Base-by-base conservation (phyloP, 2,797 vertebrate species). In the Melanitta fusca region DNA sequence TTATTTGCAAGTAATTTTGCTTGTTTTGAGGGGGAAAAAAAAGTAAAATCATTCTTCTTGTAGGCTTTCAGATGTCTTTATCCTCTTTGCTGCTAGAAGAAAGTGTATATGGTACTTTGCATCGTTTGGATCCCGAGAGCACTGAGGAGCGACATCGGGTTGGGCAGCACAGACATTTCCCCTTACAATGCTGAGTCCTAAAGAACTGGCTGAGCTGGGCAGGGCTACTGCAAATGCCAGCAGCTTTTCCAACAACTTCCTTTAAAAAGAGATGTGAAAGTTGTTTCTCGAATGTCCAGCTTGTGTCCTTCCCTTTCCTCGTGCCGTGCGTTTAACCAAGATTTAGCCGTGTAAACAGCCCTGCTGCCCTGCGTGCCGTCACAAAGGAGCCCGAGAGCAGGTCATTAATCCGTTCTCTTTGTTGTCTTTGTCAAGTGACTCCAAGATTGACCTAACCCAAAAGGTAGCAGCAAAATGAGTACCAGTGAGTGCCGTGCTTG, bases 181-280 rank as follows among this genome's bases (percentile, higher is more conserved):
- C 66, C 18, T 87, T 93, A 94, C 89, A 72, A 79, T 54, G 36
- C 66, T 13, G 75, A 89, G 38, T 75, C 75, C 86, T 56, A 38
- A 91, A 94, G 81, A 79, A 94, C 58, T 27, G 82, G 72, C 70
- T 68, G 86, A 88, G 66, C 24, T 45, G 65, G 58, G 57, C 77
- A 93, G 36, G 47, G 24, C 61, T 93, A 88, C 82, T 92, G 77
- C 70, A 93, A 74, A 92, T 66, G 43, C 74, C 79, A 91, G 91
- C 70, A 62, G 70, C 36, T 83, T 95, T 94, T 91, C 69, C 86
- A 84, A 41, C 30, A 70, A 17, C 61, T 64, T 90, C 61, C 91
- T 92, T 81, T 80, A 39, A 91, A 94, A 78, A 54, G 57, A 66
- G 36, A 81, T 73, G 34, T 41, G 62, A 45, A 66, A 65, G 8